A percentile compares a stretch with the other conserved stretches of the same genome.
Conservation (phyloP, 2,888 invertebrate species). For the Heteromurus nitidus region DNA sequence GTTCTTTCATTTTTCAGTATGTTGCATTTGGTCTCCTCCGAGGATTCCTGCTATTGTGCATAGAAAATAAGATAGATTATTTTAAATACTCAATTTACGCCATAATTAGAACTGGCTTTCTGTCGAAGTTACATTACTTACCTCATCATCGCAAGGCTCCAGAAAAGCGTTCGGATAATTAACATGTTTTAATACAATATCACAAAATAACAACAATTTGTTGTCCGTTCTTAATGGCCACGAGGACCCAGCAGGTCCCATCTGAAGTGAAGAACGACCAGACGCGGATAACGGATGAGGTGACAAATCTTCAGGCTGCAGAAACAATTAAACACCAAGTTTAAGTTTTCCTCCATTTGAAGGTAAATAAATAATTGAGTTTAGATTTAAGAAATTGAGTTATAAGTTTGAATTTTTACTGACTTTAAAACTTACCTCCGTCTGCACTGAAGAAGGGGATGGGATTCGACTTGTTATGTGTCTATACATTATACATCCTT, state of each 20-base stretch:
- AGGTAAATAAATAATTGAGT: too few relatives aligned
- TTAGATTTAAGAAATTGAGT: too few relatives aligned
- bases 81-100: too few relatives aligned
- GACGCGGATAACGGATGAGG: constrained; percentile 20
- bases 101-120: too few relatives aligned
- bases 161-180: constrained; percentile 70
- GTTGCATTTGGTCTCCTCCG: constrained; percentile 33
- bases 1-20: constrained; percentile 41
- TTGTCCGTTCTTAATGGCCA: background rate
- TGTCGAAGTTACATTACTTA: too few relatives aligned
- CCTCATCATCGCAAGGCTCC: constrained; percentile 45
- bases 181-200: constrained; percentile 69
- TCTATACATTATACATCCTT: constrained; percentile 30
- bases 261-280: constrained; percentile 15
- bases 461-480: background rate
- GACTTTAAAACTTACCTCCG: constrained; percentile 15
- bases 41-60: constrained; percentile 15
- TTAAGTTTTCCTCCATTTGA: background rate
- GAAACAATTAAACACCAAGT: background rate
- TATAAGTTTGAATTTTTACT: background rate
- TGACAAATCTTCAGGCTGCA: constrained; percentile 49
- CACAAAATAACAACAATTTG: constrained; percentile 69
- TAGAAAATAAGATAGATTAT: too few relatives aligned
- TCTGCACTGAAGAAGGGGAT: constrained; percentile 19
- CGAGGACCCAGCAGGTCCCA: background rate